These are phyloP conservation scores for Plagiodera versicolora DNA, from an alignment of 2,888 invertebrate genomes.

Conservation along the genomic window DNA sequence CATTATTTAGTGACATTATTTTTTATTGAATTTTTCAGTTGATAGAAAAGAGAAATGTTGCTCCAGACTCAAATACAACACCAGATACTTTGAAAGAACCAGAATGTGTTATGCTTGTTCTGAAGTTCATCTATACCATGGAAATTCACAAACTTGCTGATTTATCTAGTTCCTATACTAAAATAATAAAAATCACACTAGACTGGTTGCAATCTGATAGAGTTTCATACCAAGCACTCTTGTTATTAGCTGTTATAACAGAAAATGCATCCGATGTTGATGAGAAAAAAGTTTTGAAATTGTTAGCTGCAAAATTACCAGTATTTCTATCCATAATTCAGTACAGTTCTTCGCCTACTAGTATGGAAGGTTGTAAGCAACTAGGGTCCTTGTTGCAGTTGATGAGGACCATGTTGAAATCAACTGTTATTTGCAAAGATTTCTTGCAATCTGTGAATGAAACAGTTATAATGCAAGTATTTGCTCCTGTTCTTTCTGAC, in stretches of 20 bases:
- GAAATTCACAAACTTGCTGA: slow-evolving; percentile 54
- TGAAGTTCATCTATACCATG: slow-evolving; percentile 58
- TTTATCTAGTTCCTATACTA: slow-evolving; percentile 51
- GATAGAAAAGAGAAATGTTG: slow-evolving; percentile 31
- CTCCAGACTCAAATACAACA: slow-evolving; percentile 18
- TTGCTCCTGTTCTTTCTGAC: slow-evolving; percentile 51
- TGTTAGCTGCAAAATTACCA: slow-evolving; percentile 49
- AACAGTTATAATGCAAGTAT: slow-evolving; percentile 51
- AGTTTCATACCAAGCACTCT: slow-evolving; percentile 52
- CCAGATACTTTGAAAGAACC: slow-evolving; percentile 38
- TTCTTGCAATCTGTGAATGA: slow-evolving; percentile 53
- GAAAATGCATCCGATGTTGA: slow-evolving; percentile 43
- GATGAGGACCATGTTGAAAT: slow-evolving; percentile 21
- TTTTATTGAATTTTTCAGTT: slow-evolving; percentile 40
- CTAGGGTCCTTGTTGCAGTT: slow-evolving; percentile 55
- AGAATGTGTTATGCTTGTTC: slow-evolving; percentile 57
- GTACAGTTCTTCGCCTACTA: slow-evolving; percentile 39
- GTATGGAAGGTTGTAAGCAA: slow-evolving; percentile 37
- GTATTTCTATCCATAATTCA: slow-evolving; percentile 52
- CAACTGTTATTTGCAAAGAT: slow-evolving; percentile 38
- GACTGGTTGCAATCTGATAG: slow-evolving; percentile 57
- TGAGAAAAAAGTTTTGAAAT: slow-evolving; percentile 43
- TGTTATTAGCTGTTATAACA: slow-evolving; percentile 53
- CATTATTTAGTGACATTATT: not conserved
- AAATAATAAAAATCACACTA: slow-evolving; percentile 54